Evolutionary conservation across 1,140 invertebrate species (phyloP).

Genomic region (Battus philenor): DNA sequence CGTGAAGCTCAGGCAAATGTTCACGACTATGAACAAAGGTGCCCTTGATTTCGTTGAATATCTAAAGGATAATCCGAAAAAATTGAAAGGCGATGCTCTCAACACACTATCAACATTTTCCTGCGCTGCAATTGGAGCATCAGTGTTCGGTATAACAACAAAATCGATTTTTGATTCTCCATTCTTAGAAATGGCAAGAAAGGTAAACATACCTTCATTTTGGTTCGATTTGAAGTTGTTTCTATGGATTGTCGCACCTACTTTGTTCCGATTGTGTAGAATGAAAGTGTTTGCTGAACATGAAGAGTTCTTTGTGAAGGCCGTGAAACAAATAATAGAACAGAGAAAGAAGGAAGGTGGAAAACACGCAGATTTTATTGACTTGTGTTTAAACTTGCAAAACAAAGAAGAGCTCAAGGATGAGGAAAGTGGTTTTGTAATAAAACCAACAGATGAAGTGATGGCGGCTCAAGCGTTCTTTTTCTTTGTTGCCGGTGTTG

Average conservation of each 20-base stretch:
- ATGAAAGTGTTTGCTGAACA: neutral
- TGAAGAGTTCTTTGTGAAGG: neutral
- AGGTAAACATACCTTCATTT: neutral
- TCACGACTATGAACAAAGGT: neutral
- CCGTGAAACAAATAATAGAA: neutral
- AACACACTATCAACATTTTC: conserved; percentile 6
- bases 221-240: neutral
- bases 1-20: neutral
- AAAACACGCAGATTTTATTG: neutral
- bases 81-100: neutral
- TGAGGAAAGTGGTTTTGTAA: neutral
- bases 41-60: conserved; percentile 4
- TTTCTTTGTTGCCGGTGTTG: conserved; percentile 2
- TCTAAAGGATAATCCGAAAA: neutral
- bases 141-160: conserved; percentile 10
- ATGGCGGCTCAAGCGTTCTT: conserved; percentile 10
- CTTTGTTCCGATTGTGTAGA: neutral
- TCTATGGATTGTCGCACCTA: neutral
- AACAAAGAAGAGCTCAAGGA: neutral
- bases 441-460: conserved; percentile 10
- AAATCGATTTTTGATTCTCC: conserved; percentile 15
- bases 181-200: conserved; percentile 11
- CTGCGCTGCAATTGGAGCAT: conserved; percentile 10
- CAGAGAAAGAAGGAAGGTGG: neutral
- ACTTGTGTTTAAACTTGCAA: neutral